A percentile compares a stretch with the other conserved stretches of the same genome.
These are phyloP conservation scores for Ameiurus melas DNA, from an alignment of 2,113 vertebrate species.

Conservation along the genomic window DNA sequence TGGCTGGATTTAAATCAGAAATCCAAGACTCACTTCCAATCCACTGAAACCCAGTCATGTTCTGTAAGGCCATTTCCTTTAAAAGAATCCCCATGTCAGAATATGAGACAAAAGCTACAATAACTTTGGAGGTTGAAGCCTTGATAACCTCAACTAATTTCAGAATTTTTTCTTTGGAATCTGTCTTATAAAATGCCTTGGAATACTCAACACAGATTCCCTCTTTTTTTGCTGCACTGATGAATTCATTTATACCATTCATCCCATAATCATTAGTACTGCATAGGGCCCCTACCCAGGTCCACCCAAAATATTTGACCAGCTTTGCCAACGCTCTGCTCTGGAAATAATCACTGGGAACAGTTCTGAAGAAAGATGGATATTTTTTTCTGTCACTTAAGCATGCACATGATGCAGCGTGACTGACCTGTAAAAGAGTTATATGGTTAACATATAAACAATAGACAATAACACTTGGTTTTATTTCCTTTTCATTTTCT, in stretches of 20 bases:
- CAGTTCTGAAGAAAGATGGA: background rate
- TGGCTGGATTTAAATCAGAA: background rate
- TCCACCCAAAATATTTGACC: too few relatives aligned
- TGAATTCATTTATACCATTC: too few relatives aligned
- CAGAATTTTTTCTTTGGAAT: conserved; percentile 49
- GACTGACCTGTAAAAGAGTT: background rate
- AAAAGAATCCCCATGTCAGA: conserved; percentile 58
- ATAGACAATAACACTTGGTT: background rate
- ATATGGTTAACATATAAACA: background rate
- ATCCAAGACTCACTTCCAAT: conserved; percentile 11
- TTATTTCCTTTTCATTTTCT: background rate
- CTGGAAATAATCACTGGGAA: conserved; percentile 54
- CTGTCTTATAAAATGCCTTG: conserved; percentile 55
- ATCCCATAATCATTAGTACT: too few relatives aligned
- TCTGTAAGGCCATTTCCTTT: conserved; percentile 44
- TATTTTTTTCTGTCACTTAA: background rate
- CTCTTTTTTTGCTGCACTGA: conserved; percentile 47
- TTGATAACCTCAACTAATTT: conserved; percentile 56
- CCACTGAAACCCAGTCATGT: conserved; percentile 11
- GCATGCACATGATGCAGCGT: background rate
- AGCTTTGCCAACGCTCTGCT: conserved; percentile 58
- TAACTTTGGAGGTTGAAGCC: conserved; percentile 56
- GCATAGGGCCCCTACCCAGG: too few relatives aligned
- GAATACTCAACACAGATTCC: conserved; percentile 60
- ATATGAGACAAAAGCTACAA: conserved; percentile 62